A percentile compares a stretch with the other conserved stretches of the same genome.
phyloP scores from a whole-genome alignment of 2,113 vertebrate species.

The Tupaia tana region DNA sequence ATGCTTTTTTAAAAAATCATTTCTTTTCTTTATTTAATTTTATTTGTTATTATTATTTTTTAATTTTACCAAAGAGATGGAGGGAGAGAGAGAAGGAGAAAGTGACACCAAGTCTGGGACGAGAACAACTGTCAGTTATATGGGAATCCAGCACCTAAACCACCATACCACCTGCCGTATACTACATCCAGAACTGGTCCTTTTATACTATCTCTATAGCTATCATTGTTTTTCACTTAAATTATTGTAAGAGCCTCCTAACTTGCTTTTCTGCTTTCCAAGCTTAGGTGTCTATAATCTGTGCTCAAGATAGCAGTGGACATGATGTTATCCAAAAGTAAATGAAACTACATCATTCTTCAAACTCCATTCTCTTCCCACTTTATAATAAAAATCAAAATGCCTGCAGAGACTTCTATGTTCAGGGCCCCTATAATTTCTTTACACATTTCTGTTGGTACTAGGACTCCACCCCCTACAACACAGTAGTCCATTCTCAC shows the following conservation, averaged over 20 bases:
- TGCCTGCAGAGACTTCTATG: fast-evolving
- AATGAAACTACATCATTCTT: neutral
- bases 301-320: neutral
- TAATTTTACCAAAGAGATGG: too few relatives aligned
- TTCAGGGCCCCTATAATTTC: neutral
- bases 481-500: neutral
- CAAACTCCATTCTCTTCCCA: neutral
- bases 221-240: neutral
- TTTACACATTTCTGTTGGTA: neutral
- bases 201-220: neutral
- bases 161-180: neutral
- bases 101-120: too few relatives aligned
- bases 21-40: too few relatives aligned
- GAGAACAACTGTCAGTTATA: too few relatives aligned
- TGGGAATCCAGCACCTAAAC: too few relatives aligned
- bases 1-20: too few relatives aligned
- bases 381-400: neutral
- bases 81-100: too few relatives aligned
- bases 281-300: neutral
- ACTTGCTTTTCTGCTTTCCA: neutral
- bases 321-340: neutral
- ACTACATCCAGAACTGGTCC: neutral
- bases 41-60: too few relatives aligned
- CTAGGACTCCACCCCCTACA: neutral
- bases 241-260: neutral